These are phyloP conservation scores for Barnardius zonarius DNA, from an alignment of 2,113 vertebrate genomes.

Conservation along the genomic window DNA sequence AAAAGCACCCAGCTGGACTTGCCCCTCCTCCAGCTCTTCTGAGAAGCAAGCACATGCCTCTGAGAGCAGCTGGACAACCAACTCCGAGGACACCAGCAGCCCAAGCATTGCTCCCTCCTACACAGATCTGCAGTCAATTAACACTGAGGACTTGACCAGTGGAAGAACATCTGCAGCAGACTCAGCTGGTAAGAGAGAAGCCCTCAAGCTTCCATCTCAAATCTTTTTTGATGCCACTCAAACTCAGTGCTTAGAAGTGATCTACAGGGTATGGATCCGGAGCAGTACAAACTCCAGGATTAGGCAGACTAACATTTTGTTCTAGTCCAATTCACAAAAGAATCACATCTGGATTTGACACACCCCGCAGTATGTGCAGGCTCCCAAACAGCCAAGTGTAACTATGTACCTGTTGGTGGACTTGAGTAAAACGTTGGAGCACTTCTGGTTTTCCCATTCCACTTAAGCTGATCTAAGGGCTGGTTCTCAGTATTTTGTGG, in stretches of 20 bases:
- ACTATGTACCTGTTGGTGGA: neutral
- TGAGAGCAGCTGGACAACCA: conserved; percentile 78
- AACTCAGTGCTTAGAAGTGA: neutral
- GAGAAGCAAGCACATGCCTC: conserved; percentile 64
- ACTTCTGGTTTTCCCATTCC: neutral
- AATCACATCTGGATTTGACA: neutral
- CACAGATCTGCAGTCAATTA: conserved; percentile 71
- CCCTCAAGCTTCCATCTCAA: neutral
- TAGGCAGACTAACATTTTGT: neutral
- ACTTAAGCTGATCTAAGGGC: neutral
- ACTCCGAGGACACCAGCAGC: conserved; percentile 76
- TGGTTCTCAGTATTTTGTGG: neutral
- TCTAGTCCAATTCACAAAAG: neutral
- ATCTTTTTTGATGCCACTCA: neutral
- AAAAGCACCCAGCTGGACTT: conserved; percentile 68
- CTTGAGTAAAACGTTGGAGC: neutral
- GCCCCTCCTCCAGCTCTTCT: conserved; percentile 65
- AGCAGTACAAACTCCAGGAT: neutral
- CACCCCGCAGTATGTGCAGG: neutral
- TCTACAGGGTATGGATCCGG: neutral
- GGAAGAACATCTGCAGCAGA: conserved; percentile 69
- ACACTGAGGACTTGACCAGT: conserved; percentile 70
- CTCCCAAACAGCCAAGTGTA: neutral
- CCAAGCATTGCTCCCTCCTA: conserved; percentile 75
- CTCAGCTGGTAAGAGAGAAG: conserved; percentile 72